Conservation (phyloP, 1,140 invertebrate genomes). For the Wasmannia auropunctata region DNA sequence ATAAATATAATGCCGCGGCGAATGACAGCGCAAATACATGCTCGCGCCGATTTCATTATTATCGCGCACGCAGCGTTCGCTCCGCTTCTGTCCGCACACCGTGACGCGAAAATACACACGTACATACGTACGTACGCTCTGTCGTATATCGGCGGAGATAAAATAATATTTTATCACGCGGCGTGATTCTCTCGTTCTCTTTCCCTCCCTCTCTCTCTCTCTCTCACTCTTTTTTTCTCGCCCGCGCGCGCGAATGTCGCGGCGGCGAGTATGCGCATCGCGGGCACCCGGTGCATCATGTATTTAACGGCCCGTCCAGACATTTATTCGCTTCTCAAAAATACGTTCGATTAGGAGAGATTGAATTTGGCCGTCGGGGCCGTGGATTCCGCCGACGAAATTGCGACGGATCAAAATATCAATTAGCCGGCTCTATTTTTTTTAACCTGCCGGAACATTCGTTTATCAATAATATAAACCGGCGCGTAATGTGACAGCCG, state of each 20-base stretch:
- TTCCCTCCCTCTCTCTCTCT: not conserved
- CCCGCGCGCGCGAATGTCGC: not conserved
- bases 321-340: slow-evolving; percentile 66
- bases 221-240: not conserved
- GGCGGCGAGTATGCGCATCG: not conserved
- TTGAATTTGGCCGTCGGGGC: slow-evolving; percentile 68
- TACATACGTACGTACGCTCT: not conserved
- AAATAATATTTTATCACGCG: slow-evolving; percentile 55
- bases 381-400: slow-evolving; percentile 35
- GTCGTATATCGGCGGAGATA: slow-evolving; percentile 22
- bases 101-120: slow-evolving; percentile 49
- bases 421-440: slow-evolving; percentile 59
- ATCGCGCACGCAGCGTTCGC: slow-evolving; percentile 29
- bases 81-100: slow-evolving; percentile 22
- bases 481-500: slow-evolving; percentile 44
- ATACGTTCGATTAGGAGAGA: slow-evolving; percentile 68
- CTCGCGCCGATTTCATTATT: slow-evolving; percentile 54
- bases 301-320: slow-evolving; percentile 67
- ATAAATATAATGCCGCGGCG: slow-evolving; percentile 62
- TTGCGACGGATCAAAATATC: slow-evolving; percentile 69
- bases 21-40: slow-evolving; percentile 64
- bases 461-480: slow-evolving; percentile 61
- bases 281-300: slow-evolving; percentile 30
- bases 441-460: slow-evolving; percentile 52
- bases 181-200: slow-evolving; percentile 4